Evolutionary conservation across 2,888 invertebrate species (phyloP), one percentile per base, ranked within the genome.

Genomic region (Dryocosmus kuriphilus): DNA sequence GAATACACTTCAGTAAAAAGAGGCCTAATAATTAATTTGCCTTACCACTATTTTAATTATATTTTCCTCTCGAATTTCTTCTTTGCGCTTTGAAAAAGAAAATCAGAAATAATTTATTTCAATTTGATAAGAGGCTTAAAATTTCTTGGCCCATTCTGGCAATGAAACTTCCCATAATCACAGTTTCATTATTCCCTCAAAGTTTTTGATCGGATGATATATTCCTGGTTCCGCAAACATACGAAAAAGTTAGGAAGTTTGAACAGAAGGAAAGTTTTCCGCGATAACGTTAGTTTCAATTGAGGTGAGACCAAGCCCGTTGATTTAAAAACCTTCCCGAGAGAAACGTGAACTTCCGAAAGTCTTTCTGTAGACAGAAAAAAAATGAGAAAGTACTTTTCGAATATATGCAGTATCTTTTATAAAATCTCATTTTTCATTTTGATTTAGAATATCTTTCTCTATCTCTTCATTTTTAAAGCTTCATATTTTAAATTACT

Each of bases 241-340:
- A 67, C 41, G 67, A 67, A 46, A 67, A 67, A 51, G 51, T 51
- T 51, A 51, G 46, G 19, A 41, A 41, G 67, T 67, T 67, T 67
- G 46, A 67, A 30, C 67, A 67, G 46, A 46, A 41, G 67, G 11
- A 27, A 67, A 67, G 67, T 67, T 67, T 67, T 27, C 46, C 35
- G 38, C 67, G 67, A 67, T 67, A 67, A 67, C 67, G 46, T 67
- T 67, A 67, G 67, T 67, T 67, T 67, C 67, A 67, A 67, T 67
- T 67, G 67, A 67, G 67, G 67, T 67, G 41, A 41, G 41, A 46
- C 67, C 41, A 41, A 67, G 67, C 46, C 27, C n/a, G 38, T 24
- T 67, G 67, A 67, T 67, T 67, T 67, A 67, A 67, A 67, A 67
- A 67, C 41, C 67, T 46, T 46, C 19, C 67, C 27, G 22, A 67